These are phyloP conservation scores for Metacarcinus magister DNA, from an alignment of 2,888 invertebrate species.

Conservation along the genomic window DNA sequence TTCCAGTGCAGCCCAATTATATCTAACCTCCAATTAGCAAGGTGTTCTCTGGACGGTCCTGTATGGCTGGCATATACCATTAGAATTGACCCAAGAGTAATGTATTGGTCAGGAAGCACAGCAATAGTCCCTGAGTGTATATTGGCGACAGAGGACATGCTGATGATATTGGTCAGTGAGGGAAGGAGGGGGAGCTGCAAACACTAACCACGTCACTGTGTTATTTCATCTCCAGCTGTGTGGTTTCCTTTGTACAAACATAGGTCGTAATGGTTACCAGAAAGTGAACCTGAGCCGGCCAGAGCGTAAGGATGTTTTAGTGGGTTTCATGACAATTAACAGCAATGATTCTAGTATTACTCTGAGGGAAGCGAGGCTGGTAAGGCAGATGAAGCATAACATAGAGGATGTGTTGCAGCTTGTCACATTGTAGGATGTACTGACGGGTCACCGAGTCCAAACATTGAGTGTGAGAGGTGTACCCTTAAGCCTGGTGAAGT, in stretches of 20 bases:
- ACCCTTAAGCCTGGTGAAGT: no score
- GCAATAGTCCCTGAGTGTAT: not conserved
- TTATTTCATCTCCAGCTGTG: not conserved
- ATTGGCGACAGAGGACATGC: not conserved
- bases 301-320: not conserved
- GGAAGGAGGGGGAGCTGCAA: not conserved
- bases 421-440: no score
- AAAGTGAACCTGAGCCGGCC: not conserved
- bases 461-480: no score
- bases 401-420: no score
- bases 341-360: no score
- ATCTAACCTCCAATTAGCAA: not conserved
- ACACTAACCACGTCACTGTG: not conserved
- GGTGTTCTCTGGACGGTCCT: not conserved
- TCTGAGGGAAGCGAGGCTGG: no score
- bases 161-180: not conserved
- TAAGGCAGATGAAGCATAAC: no score
- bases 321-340: not conserved
- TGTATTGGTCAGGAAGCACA: constrained; percentile 26
- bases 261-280: not conserved
- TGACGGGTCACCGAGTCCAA: no score
- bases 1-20: not conserved
- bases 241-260: not conserved
- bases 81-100: not conserved
- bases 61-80: not conserved